Evolutionary conservation across 2,113 vertebrate genomes (phyloP), one percentile per base, ranked within the genome.

Genomic region (Sceloporus undulatus): DNA sequence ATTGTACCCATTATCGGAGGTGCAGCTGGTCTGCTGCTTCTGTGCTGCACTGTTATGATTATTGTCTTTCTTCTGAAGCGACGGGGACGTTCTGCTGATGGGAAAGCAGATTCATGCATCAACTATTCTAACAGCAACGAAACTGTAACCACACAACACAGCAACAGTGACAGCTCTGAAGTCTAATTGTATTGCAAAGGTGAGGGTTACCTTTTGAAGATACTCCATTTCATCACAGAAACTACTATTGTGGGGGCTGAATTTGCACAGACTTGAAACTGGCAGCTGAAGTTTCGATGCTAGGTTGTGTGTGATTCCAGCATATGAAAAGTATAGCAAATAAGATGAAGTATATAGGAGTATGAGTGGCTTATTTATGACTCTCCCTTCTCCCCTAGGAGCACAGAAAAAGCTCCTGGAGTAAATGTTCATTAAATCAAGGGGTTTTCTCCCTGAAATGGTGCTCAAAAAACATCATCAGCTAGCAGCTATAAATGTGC

Each of bases 131-230:
- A 91, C 93, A 96, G 94, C 92, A 95, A 89, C 3, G 85, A 94
- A 62, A 85, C 95, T 2, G 21, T 79, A 13, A 89, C 93, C 66
- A 90, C 91, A 68, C 90, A 90, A 54, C 91, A 93, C 3, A 65
- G 90, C 87, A 91, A 87, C 54, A 82, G 92, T 25, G 96, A 97
- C 94, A 97, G 95, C 91, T 97, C 97, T 0, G 96, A 98, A 91
- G 97, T 97, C 86, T 97, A 96, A 66, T 23, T 9, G 4, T 4
- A 54, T n/a, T 25, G 48, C 21, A 1, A 40, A 14, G 16, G 13
- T 42, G 18, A 29, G 77, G 34, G 19, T 82, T 34, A 18, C 6
- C 54, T 77, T 85, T 90, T 8, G 42, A 68, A 73, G 11, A 1
- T n/a, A 11, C 0, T 29, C 2, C 0, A 34, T 48, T 59, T 82